Conservation (phyloP, 53 echinoderm and acorn worm species). For the Holothuria scabra region DNA sequence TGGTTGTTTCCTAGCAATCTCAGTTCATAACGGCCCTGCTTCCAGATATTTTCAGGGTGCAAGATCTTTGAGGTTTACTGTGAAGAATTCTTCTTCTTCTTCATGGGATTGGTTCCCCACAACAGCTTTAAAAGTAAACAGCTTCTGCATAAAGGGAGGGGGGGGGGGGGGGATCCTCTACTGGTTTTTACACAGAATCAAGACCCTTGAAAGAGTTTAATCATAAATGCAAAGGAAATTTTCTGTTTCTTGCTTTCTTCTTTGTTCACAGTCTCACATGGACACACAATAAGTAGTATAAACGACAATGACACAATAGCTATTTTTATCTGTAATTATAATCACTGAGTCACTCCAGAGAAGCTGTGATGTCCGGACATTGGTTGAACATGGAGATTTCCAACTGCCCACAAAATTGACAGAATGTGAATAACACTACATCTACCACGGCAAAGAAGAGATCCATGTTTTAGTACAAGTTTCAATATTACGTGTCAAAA, state of each 20-base stretch:
- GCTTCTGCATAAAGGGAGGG: too few relatives aligned
- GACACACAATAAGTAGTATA: slow-evolving; percentile 22
- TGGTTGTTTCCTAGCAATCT: too few relatives aligned
- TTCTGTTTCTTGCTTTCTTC: slow-evolving; percentile 14
- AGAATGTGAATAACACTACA: slow-evolving; percentile 33
- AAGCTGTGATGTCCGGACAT: slow-evolving; percentile 33
- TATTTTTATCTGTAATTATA: slow-evolving; percentile 43
- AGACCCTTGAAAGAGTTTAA: too few relatives aligned
- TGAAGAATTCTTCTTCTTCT: too few relatives aligned
- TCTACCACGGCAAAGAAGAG: slow-evolving; percentile 39
- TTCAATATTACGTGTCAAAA: slow-evolving; percentile 16
- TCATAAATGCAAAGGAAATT: background rate
- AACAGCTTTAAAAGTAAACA: too few relatives aligned
- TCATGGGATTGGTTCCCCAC: too few relatives aligned
- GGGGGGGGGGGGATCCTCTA: background rate
- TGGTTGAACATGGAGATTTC: slow-evolving; percentile 24
- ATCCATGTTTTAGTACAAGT: slow-evolving; percentile 38
- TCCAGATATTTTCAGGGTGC: too few relatives aligned
- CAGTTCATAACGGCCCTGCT: too few relatives aligned
- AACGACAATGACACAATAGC: slow-evolving; percentile 43
- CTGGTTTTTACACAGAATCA: background rate
- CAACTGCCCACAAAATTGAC: slow-evolving; percentile 14
- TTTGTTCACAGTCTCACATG: slow-evolving; percentile 39
- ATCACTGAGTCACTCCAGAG: slow-evolving; percentile 42
- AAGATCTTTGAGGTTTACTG: too few relatives aligned